These are phyloP conservation scores for Sycobia sp. DNA, from an alignment of 1,140 invertebrate species.

Conservation along the genomic window DNA sequence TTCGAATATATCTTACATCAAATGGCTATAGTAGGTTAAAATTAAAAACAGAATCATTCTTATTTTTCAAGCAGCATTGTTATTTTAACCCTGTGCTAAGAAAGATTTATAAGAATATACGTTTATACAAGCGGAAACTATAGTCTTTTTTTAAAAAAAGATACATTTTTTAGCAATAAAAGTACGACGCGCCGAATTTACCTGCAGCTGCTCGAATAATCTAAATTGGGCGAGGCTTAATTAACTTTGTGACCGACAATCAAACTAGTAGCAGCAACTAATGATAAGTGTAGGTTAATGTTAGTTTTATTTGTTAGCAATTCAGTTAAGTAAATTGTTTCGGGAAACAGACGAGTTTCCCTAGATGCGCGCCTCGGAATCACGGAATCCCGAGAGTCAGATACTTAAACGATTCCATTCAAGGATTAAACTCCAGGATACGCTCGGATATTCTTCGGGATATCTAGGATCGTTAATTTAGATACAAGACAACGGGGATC, in stretches of 20 bases:
- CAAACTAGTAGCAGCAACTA: slow-evolving; percentile 11
- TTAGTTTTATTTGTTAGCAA: slow-evolving; percentile 21
- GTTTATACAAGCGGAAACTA: no score
- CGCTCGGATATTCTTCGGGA: slow-evolving; percentile 20
- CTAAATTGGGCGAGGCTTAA: neutral
- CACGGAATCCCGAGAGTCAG: slow-evolving; percentile 23
- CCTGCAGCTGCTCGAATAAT: no score
- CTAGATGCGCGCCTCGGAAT: slow-evolving; percentile 13
- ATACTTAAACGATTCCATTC: slow-evolving; percentile 31
- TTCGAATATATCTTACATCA: no score
- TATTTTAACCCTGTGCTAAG: no score
- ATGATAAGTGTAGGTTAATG: slow-evolving; percentile 14
- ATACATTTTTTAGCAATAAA: no score
- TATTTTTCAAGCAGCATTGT: no score
- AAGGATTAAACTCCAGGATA: slow-evolving; percentile 30
- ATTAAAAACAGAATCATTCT: no score
- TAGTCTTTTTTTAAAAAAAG: no score
- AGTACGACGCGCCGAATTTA: no score
- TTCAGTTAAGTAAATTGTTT: slow-evolving; percentile 29
- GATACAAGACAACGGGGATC: slow-evolving; percentile 23
- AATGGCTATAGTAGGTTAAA: no score
- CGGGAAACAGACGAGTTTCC: slow-evolving; percentile 4
- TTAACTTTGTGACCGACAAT: slow-evolving; percentile 11
- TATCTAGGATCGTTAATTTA: slow-evolving; percentile 28
- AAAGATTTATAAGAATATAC: no score